Percentiles rank a stretch among this genome's conserved stretches.
phyloP scores from a whole-genome alignment of 1,140 invertebrate genomes.

The Notospermus geniculatus region DNA sequence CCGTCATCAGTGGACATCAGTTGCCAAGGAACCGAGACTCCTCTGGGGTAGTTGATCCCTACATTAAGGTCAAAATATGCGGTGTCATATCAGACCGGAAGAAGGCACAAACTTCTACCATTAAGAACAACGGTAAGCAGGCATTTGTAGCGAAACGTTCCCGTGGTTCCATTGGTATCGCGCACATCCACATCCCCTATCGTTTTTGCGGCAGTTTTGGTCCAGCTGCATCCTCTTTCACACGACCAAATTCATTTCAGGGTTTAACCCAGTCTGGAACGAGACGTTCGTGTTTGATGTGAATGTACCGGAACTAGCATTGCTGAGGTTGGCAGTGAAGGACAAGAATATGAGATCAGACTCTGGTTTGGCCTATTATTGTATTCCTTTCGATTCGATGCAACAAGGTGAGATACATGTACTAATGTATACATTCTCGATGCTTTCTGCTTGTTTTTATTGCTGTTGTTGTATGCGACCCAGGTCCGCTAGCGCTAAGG shows the following conservation, averaged over 20 bases:
- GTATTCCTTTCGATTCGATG: neutral
- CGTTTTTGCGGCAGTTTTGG: too few species aligned
- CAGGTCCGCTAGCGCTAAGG: too few species aligned
- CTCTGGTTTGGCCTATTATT: neutral
- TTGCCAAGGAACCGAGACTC: constrained; percentile 56
- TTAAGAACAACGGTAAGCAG: constrained; percentile 52
- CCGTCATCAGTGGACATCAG: constrained; percentile 62
- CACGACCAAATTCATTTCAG: neutral
- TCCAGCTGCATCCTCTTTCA: too few species aligned
- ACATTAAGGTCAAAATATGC: constrained; percentile 57
- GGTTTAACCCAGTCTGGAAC: constrained; percentile 5
- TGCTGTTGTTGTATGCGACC: too few species aligned
- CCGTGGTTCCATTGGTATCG: neutral
- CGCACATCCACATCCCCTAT: neutral
- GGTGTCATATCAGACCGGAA: constrained; percentile 58
- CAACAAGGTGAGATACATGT: neutral
- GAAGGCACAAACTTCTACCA: constrained; percentile 55
- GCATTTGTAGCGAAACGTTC: neutral
- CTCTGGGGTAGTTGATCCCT: constrained; percentile 50
- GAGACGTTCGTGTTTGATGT: neutral
- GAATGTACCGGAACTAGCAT: constrained; percentile 1
- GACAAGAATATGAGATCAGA: constrained; percentile 1
- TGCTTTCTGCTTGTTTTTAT: too few species aligned
- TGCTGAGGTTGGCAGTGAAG: constrained; percentile 10
- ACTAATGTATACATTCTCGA: too few species aligned